phyloP scores from a whole-genome alignment of 1,140 invertebrate genomes.

The Maniola jurtina region DNA sequence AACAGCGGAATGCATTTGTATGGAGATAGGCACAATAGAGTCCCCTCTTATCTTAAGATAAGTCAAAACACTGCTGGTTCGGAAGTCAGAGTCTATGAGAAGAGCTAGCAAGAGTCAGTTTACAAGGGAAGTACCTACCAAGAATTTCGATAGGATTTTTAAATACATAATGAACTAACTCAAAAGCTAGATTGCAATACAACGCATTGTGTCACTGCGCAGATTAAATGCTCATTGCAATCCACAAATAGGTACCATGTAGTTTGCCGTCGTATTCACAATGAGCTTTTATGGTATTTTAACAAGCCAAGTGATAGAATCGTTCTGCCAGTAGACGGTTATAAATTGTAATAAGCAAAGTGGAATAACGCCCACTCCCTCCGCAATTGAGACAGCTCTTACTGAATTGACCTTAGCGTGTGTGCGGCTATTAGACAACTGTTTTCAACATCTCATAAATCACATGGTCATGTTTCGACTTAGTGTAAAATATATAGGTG shows the following conservation, averaged over 20 bases:
- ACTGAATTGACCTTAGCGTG: conserved; percentile 59
- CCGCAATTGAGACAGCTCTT: conserved; percentile 63
- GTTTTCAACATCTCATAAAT: not conserved
- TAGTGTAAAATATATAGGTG: no score
- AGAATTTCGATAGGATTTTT: no score
- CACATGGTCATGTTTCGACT: no score
- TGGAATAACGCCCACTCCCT: conserved; percentile 55
- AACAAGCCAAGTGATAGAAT: conserved; percentile 55
- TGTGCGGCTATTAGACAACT: conserved; percentile 11
- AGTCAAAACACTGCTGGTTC: no score
- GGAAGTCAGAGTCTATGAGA: no score
- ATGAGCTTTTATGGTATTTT: conserved; percentile 39
- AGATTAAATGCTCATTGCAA: not conserved
- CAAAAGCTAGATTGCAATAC: no score
- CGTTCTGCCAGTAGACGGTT: conserved; percentile 39
- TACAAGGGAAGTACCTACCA: no score
- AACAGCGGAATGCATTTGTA: no score
- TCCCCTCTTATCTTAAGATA: no score
- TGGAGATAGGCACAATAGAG: no score
- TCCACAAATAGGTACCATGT: not conserved
- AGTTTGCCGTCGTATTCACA: conserved; percentile 8
- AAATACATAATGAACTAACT: no score
- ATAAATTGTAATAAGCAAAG: conserved; percentile 57
- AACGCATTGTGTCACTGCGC: not conserved
- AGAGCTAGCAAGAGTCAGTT: no score